Evolutionary conservation across 2,113 vertebrate genomes (phyloP).

Genomic region (Oophaga pumilio): DNA sequence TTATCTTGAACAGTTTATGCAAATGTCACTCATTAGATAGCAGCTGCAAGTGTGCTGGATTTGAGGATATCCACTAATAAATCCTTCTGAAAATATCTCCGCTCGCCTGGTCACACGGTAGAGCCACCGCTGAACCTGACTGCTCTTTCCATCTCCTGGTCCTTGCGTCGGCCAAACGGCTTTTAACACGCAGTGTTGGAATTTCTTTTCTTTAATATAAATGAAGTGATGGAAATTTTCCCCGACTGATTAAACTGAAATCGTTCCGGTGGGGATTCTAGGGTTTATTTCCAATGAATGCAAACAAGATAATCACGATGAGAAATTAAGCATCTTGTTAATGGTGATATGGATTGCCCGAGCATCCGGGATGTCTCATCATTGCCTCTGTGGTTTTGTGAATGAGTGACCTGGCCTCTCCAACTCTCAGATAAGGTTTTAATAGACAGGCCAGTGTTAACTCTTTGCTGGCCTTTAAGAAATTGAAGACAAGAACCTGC

Average conservation of each 20-base stretch:
- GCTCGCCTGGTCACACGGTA: neutral
- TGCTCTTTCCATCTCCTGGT: neutral
- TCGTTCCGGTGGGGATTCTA: neutral
- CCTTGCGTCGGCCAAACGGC: neutral
- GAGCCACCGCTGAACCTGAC: neutral
- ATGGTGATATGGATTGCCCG: slow-evolving; percentile 54
- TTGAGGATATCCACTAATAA: slow-evolving; percentile 5
- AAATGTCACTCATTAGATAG: slow-evolving; percentile 24
- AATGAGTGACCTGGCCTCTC: slow-evolving; percentile 26
- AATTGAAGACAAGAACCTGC: neutral
- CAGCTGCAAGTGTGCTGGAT: neutral
- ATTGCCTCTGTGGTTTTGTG: slow-evolving; percentile 19
- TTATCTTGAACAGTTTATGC: slow-evolving; percentile 31
- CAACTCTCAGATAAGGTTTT: slow-evolving; percentile 22
- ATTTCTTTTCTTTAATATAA: slow-evolving; percentile 32
- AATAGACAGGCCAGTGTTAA: slow-evolving; percentile 16
- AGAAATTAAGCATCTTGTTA: slow-evolving; percentile 41
- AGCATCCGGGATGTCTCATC: slow-evolving; percentile 29
- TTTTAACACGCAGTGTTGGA: slow-evolving; percentile 19
- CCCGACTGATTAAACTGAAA: slow-evolving; percentile 42
- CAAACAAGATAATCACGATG: neutral
- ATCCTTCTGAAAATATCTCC: neutral
- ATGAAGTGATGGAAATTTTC: slow-evolving; percentile 39
- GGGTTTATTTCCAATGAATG: slow-evolving; percentile 3
- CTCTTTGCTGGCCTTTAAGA: neutral